A percentile compares a stretch with the other conserved stretches of the same genome.
phyloP scores from a whole-genome alignment of 2,797 vertebrate genomes.

The Intellagama lesueurii region DNA sequence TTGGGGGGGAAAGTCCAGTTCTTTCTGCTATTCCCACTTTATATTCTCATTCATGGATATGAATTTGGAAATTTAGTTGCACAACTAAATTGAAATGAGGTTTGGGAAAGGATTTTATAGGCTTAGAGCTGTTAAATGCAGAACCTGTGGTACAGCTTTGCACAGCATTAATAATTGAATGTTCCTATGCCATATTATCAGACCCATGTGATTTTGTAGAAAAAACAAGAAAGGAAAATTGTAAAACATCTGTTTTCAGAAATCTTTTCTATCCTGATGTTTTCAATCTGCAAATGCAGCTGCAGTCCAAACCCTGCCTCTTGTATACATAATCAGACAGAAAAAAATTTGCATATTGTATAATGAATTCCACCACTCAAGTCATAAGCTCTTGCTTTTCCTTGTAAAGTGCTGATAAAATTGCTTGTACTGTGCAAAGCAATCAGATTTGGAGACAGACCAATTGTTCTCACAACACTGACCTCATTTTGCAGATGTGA shows the following conservation, averaged over 20 bases:
- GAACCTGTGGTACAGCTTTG: conserved; percentile 14
- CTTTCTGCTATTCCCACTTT: not conserved
- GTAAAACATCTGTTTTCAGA: conserved; percentile 23
- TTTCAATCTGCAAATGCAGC: conserved; percentile 40
- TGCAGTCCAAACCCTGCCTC: conserved; percentile 45
- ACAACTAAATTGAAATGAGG: conserved; percentile 9
- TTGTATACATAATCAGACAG: conserved; percentile 41
- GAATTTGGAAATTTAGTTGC: conserved; percentile 14
- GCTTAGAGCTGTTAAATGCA: not conserved
- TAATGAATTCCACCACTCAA: conserved; percentile 60
- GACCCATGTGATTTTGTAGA: not conserved
- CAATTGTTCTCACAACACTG: conserved; percentile 57
- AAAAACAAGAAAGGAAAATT: conserved; percentile 6
- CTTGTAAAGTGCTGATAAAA: conserved; percentile 60
- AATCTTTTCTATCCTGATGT: conserved; percentile 39
- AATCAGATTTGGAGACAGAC: conserved; percentile 65
- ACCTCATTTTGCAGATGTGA: conserved; percentile 67
- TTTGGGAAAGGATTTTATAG: conserved; percentile 35
- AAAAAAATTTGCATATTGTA: conserved; percentile 51
- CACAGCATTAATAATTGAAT: conserved; percentile 20
- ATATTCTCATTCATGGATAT: not conserved
- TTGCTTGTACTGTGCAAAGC: conserved; percentile 50
- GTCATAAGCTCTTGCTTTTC: conserved; percentile 53
- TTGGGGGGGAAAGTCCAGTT: not conserved
- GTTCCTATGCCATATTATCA: conserved; percentile 5